Percentiles rank a stretch among this genome's conserved stretches.
These are phyloP conservation scores for Drosophila meridiana DNA, from an alignment of 2,888 invertebrate genomes.

Conservation along the genomic window DNA sequence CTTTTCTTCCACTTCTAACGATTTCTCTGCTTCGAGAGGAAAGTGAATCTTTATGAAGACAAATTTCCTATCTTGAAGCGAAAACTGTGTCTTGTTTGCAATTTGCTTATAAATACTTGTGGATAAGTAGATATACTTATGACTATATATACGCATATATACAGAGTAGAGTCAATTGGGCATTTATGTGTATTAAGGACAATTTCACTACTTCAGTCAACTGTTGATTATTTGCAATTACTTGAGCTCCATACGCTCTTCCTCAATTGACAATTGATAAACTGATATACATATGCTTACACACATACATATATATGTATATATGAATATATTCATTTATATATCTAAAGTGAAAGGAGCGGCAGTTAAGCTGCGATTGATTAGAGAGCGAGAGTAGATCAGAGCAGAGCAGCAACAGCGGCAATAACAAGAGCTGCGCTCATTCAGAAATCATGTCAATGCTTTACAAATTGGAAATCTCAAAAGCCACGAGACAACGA, in stretches of 20 bases:
- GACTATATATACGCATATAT: not conserved
- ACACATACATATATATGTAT: not conserved
- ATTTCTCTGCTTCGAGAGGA: slow-evolving; percentile 4
- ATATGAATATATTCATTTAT: not conserved
- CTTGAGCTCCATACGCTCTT: slow-evolving; percentile 64
- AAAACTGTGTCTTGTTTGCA: not conserved
- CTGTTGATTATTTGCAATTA: slow-evolving; percentile 59
- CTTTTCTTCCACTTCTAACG: not conserved
- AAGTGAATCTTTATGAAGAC: slow-evolving; percentile 10
- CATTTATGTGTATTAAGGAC: slow-evolving; percentile 64
- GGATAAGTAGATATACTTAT: not conserved
- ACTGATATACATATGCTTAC: slow-evolving; percentile 9
- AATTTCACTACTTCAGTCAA: slow-evolving; percentile 70
- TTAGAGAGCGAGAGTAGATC: slow-evolving; percentile 54
- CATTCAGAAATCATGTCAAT: slow-evolving; percentile 66
- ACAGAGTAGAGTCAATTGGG: not conserved
- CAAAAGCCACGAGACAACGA: slow-evolving; percentile 17
- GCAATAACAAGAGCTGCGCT: slow-evolving; percentile 12
- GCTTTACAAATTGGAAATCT: slow-evolving; percentile 62
- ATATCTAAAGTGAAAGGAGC: slow-evolving; percentile 74
- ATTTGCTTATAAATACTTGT: slow-evolving; percentile 1
- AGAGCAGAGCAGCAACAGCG: slow-evolving; percentile 3
- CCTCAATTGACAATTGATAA: slow-evolving; percentile 70
- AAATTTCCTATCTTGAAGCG: not conserved
- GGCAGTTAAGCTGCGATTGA: slow-evolving; percentile 47